Conservation (phyloP, 2,888 invertebrate genomes). For the Nebria salina region DNA sequence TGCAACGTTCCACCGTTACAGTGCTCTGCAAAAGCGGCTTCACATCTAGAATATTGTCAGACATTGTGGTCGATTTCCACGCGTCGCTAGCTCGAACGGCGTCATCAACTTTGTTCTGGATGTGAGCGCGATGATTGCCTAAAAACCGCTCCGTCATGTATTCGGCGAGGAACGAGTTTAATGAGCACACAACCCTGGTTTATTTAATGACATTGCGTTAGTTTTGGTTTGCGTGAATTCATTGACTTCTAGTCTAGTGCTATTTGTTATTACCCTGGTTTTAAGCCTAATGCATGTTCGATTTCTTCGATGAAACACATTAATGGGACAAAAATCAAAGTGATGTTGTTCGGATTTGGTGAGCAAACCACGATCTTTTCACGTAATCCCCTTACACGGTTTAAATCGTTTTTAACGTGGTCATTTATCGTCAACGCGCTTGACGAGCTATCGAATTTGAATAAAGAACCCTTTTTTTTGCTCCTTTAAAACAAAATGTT, state of each 20-base stretch:
- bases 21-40: slow-evolving; percentile 79
- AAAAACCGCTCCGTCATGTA: slow-evolving; percentile 89
- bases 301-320: slow-evolving; percentile 87
- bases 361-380: slow-evolving; percentile 79
- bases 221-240: neutral
- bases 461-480: slow-evolving; percentile 68
- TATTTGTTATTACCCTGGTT: slow-evolving; percentile 64
- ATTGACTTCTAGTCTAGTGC: slow-evolving; percentile 14
- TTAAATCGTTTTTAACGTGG: slow-evolving; percentile 54
- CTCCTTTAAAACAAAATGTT: slow-evolving; percentile 57
- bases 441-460: slow-evolving; percentile 75
- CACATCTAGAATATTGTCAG: slow-evolving; percentile 73
- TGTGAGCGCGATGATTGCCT: slow-evolving; percentile 75
- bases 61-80: slow-evolving; percentile 79
- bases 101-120: slow-evolving; percentile 73
- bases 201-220: slow-evolving; percentile 49
- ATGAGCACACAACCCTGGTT: slow-evolving; percentile 73
- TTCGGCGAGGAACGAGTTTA: slow-evolving; percentile 85
- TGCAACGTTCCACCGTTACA: slow-evolving; percentile 74
- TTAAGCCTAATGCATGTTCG: slow-evolving; percentile 72
- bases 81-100: slow-evolving; percentile 80
- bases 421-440: slow-evolving; percentile 60
- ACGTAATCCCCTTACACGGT: slow-evolving; percentile 49
- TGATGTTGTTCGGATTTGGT: slow-evolving; percentile 77
- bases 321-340: slow-evolving; percentile 83